Conservation (phyloP, 2,797 vertebrate species). For the Crenuchus spilurus region DNA sequence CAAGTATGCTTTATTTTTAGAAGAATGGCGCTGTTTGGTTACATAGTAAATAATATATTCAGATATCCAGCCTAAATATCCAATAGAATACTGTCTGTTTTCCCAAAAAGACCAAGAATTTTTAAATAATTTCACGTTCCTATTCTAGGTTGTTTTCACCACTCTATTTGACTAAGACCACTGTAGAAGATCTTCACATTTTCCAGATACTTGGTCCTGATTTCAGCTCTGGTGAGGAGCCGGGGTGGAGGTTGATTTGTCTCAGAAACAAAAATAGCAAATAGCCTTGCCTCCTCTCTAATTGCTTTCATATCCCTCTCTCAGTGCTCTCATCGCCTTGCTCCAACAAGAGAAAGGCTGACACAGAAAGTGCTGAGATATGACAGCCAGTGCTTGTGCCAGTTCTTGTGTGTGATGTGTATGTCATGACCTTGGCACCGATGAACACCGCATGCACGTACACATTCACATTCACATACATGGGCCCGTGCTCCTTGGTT, state of each 20-base stretch:
- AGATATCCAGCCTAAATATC: conserved; percentile 51
- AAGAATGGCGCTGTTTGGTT: neutral
- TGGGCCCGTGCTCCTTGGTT: neutral
- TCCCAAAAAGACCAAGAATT: conserved; percentile 27
- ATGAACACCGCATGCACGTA: conserved; percentile 13
- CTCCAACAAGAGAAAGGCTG: conserved; percentile 20
- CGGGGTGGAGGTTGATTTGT: conserved; percentile 49
- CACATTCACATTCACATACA: neutral
- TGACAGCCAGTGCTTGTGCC: conserved; percentile 27
- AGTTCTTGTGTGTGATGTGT: conserved; percentile 29
- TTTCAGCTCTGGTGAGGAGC: conserved; percentile 42
- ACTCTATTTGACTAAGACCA: conserved; percentile 34
- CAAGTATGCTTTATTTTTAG: conserved; percentile 17
- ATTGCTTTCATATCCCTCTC: conserved; percentile 68
- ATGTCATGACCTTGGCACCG: conserved; percentile 6
- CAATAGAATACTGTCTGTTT: conserved; percentile 33
- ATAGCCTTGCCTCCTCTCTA: conserved; percentile 49
- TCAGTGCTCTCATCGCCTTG: conserved; percentile 53
- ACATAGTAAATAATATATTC: conserved; percentile 28
- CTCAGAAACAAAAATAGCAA: conserved; percentile 66
- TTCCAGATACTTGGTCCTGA: conserved; percentile 54
- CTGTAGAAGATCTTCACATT: conserved; percentile 32
- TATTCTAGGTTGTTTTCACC: conserved; percentile 41
- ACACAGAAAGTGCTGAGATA: conserved; percentile 44
- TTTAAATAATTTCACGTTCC: conserved; percentile 33